Evolutionary conservation across 2,797 vertebrate species (phyloP).

Genomic region (Chelmon rostratus): DNA sequence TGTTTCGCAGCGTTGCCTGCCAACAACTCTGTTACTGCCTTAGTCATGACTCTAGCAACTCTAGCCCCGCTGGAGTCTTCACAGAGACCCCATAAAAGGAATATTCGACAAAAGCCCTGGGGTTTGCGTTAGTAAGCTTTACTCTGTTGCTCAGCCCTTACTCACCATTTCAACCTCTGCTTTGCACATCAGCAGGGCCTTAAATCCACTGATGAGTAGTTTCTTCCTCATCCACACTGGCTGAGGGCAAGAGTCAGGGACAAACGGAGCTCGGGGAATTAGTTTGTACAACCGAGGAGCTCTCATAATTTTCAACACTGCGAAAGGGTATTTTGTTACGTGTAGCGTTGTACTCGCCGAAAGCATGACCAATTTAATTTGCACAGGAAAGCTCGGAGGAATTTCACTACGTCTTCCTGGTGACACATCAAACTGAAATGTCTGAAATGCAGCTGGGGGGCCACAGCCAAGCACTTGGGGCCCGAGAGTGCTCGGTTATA

Average conservation of each 20-base stretch:
- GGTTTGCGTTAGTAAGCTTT: conserved; percentile 71
- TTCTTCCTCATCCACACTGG: conserved; percentile 68
- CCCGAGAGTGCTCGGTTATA: conserved; percentile 31
- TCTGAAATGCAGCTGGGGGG: conserved; percentile 70
- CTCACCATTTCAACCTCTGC: conserved; percentile 75
- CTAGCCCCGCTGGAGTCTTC: conserved; percentile 45
- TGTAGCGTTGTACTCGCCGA: conserved; percentile 63
- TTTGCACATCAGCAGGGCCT: conserved; percentile 68
- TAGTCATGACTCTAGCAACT: conserved; percentile 70
- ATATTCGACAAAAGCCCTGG: conserved; percentile 65
- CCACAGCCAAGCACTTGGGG: conserved; percentile 62
- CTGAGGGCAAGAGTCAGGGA: conserved; percentile 49
- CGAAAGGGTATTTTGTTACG: conserved; percentile 64
- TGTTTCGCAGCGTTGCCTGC: conserved; percentile 49
- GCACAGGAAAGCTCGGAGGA: conserved; percentile 61
- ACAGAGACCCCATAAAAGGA: conserved; percentile 79
- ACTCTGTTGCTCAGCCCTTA: conserved; percentile 77
- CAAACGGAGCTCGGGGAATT: conserved; percentile 52
- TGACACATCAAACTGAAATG: conserved; percentile 82
- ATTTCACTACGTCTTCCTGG: conserved; percentile 69
- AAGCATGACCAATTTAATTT: conserved; percentile 80
- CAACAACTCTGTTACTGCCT: conserved; percentile 68
- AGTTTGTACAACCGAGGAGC: conserved; percentile 40
- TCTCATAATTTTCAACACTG: conserved; percentile 47
- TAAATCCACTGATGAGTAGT: conserved; percentile 73